These are phyloP conservation scores for Apostichopus leukothele DNA, from an alignment of 53 echinoderm and acorn worm genomes.

Conservation along the genomic window DNA sequence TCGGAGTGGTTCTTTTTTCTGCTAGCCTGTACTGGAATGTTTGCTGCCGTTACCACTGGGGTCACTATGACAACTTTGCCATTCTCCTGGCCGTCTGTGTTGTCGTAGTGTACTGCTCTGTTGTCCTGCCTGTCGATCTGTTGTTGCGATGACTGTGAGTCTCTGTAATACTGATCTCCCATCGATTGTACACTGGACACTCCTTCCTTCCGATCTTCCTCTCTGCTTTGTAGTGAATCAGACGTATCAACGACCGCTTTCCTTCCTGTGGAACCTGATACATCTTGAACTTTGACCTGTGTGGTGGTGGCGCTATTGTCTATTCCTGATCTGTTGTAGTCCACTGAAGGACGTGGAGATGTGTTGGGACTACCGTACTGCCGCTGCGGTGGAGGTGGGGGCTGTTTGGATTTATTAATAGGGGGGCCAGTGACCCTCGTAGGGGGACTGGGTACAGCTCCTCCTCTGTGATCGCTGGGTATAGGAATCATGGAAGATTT, in stretches of 20 bases:
- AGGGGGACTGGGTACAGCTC: slow-evolving; percentile 32
- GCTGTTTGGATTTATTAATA: slow-evolving; percentile 1
- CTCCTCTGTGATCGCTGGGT: background rate
- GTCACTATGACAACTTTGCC: slow-evolving; percentile 25
- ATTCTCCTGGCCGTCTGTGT: slow-evolving; percentile 2
- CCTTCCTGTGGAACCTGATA: slow-evolving; percentile 20
- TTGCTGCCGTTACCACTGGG: background rate
- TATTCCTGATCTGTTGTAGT: slow-evolving; percentile 2
- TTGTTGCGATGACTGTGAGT: slow-evolving; percentile 17
- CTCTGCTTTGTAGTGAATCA: slow-evolving; percentile 12
- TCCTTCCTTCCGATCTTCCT: background rate
- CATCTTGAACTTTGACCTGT: slow-evolving; percentile 2
- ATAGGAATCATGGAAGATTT: slow-evolving; percentile 1
- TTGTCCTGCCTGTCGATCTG: background rate
- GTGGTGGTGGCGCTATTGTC: background rate
- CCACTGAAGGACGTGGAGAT: slow-evolving; percentile 9
- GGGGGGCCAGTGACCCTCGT: slow-evolving; percentile 4
- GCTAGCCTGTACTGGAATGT: slow-evolving; percentile 22
- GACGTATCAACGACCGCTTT: slow-evolving; percentile 32
- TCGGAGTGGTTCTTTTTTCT: slow-evolving; percentile 32
- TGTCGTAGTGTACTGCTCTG: background rate
- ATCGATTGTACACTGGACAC: background rate
- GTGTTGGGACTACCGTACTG: background rate
- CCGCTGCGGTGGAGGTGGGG: slow-evolving; percentile 42
- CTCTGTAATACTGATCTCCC: slow-evolving; percentile 28